These are phyloP conservation scores for Entomobrya proxima DNA, from an alignment of 2,888 invertebrate species.

Conservation along the genomic window DNA sequence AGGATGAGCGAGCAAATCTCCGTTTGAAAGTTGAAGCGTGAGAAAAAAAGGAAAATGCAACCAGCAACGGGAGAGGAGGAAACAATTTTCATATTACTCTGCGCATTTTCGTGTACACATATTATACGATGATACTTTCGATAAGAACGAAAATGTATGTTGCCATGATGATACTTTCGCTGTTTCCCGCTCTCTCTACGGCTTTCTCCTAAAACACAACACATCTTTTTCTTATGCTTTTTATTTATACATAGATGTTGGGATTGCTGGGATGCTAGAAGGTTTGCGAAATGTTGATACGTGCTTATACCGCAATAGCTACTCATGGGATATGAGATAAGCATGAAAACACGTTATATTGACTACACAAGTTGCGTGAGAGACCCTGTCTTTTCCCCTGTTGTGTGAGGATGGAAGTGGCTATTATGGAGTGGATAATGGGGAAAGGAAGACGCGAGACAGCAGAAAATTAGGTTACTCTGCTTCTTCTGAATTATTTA, in stretches of 20 bases:
- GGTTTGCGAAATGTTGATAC: slow-evolving; percentile 36
- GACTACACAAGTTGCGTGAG: slow-evolving; percentile 52
- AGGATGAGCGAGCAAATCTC: slow-evolving; percentile 59
- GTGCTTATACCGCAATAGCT: slow-evolving; percentile 36
- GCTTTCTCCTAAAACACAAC: not conserved
- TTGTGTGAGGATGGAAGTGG: slow-evolving; percentile 60
- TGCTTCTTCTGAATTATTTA: slow-evolving; percentile 73
- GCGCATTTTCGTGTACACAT: no score
- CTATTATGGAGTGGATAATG: slow-evolving; percentile 69
- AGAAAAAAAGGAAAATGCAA: slow-evolving; percentile 34
- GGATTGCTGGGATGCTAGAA: not conserved
- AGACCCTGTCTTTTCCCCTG: slow-evolving; percentile 50
- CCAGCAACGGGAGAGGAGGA: slow-evolving; percentile 10
- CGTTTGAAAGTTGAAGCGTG: slow-evolving; percentile 63
- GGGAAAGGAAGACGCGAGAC: slow-evolving; percentile 72
- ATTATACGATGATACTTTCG: slow-evolving; percentile 33
- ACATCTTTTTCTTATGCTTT: not conserved
- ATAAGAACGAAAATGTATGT: slow-evolving; percentile 26
- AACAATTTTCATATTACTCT: slow-evolving; percentile 26
- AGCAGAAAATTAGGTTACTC: slow-evolving; percentile 74
- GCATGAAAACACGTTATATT: not conserved
- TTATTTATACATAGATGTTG: not conserved
- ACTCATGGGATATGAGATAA: slow-evolving; percentile 40
- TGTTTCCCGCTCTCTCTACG: slow-evolving; percentile 1
- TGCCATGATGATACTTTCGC: slow-evolving; percentile 54